These are phyloP conservation scores for Thymelicus sylvestris DNA, from an alignment of 2,888 invertebrate species.

Conservation along the genomic window DNA sequence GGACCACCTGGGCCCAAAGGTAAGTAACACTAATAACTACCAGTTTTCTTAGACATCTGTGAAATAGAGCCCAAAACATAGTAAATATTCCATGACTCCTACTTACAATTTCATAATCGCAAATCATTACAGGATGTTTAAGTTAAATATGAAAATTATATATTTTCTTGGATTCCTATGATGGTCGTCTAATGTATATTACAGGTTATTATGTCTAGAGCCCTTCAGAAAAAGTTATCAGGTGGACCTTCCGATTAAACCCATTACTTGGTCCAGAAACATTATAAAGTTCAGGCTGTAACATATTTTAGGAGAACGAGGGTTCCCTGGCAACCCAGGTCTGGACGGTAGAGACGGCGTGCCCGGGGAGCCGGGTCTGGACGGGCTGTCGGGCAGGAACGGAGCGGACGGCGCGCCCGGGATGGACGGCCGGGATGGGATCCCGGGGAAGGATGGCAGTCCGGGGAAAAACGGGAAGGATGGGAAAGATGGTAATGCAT, in stretches of 20 bases:
- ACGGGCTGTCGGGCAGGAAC: conserved; percentile 93
- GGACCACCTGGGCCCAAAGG: conserved; percentile 87
- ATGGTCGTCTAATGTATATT: too few relatives aligned
- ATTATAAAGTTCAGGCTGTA: conserved; percentile 25
- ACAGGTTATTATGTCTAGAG: too few relatives aligned
- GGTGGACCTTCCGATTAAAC: too few relatives aligned
- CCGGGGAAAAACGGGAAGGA: conserved; percentile 87
- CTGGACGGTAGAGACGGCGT: conserved; percentile 95
- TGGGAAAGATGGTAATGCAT: conserved; percentile 71
- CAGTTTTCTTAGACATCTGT: too few relatives aligned
- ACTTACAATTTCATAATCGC: too few relatives aligned
- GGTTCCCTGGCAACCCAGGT: conserved; percentile 88
- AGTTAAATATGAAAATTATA: too few relatives aligned
- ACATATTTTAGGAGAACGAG: conserved; percentile 85
- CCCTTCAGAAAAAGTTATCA: too few relatives aligned
- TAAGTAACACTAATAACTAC: conserved; percentile 41
- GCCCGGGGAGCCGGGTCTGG: conserved; percentile 95
- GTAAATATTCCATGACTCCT: too few relatives aligned
- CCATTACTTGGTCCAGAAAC: too few relatives aligned
- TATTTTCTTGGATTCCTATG: too few relatives aligned
- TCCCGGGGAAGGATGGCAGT: conserved; percentile 87
- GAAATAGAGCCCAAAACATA: too few relatives aligned
- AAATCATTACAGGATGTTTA: too few relatives aligned
- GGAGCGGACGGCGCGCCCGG: conserved; percentile 93
- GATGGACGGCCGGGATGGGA: conserved; percentile 89